Percentiles rank a stretch among this genome's conserved stretches.
Conservation (phyloP, 2,797 vertebrate genomes). For the Sylvia borin region DNA sequence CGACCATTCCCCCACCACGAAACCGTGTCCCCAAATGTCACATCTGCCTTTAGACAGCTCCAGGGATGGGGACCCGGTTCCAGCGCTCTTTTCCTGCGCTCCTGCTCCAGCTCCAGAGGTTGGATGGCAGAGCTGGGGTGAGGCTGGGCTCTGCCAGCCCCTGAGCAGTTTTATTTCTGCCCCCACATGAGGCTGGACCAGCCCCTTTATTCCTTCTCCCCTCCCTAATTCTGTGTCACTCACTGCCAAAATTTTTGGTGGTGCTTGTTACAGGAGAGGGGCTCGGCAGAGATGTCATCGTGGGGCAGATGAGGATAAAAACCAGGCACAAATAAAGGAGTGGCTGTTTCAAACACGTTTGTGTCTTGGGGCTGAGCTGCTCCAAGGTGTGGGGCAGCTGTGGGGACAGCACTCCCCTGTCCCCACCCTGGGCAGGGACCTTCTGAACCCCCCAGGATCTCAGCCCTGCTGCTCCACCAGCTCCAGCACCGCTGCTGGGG, state of each 20-base stretch:
- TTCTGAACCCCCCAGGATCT: neutral
- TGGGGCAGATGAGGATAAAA: neutral
- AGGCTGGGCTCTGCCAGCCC: neutral
- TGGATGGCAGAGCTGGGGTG: neutral
- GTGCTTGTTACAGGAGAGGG: neutral
- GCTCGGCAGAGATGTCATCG: neutral
- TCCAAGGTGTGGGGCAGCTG: neutral
- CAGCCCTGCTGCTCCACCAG: fast-evolving
- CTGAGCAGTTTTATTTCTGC: fast-evolving
- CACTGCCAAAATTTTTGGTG: neutral
- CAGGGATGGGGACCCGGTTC: neutral
- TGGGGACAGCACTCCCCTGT: neutral
- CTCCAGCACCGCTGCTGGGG: fast-evolving
- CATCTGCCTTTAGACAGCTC: fast-evolving
- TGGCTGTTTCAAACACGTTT: neutral
- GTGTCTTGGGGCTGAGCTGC: neutral
- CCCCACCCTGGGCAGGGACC: neutral
- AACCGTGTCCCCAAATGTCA: neutral
- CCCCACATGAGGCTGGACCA: neutral
- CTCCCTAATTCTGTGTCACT: neutral
- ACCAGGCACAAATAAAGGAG: neutral
- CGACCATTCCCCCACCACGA: neutral
- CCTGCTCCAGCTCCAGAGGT: neutral
- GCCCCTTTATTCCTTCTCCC: neutral
- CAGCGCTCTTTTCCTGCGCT: neutral